Percentiles rank a stretch among this genome's conserved stretches.
phyloP scores from a whole-genome alignment of 92 coral and sea anemone species.

The Porites evermanni region DNA sequence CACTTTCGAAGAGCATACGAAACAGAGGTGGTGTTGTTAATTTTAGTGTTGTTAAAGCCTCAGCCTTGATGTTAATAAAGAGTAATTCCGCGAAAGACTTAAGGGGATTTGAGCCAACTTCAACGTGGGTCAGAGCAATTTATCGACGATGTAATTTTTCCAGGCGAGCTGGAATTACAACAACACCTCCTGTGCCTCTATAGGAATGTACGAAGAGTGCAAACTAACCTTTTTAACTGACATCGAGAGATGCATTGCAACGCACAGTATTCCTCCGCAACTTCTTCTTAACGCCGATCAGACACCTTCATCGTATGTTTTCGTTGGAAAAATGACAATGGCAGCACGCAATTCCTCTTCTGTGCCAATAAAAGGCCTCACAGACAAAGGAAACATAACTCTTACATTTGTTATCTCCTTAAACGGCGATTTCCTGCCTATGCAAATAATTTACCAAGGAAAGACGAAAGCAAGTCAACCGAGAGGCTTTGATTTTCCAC shows the following conservation, averaged over 20 bases:
- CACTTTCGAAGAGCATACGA: conserved; percentile 56
- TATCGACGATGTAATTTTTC: conserved; percentile 53
- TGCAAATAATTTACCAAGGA: conserved; percentile 28
- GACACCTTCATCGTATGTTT: conserved; percentile 51
- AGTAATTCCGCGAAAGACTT: conserved; percentile 58
- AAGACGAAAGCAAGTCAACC: conserved; percentile 42
- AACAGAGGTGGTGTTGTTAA: conserved; percentile 66
- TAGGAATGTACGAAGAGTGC: conserved; percentile 42
- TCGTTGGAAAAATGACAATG: conserved; percentile 58
- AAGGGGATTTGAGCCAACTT: conserved; percentile 65
- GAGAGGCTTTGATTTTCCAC: not conserved
- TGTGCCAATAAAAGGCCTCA: conserved; percentile 34
- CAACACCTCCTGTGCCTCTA: conserved; percentile 38
- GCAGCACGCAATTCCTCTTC: conserved; percentile 38
- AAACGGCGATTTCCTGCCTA: conserved; percentile 23
- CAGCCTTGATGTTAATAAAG: conserved; percentile 55
- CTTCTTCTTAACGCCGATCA: conserved; percentile 44
- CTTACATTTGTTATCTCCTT: not conserved
- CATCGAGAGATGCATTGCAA: conserved; percentile 22
- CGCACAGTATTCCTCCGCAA: conserved; percentile 19
- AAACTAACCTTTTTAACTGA: conserved; percentile 7
- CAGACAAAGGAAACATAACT: not conserved
- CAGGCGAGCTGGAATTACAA: conserved; percentile 31
- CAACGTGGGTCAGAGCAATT: conserved; percentile 60
- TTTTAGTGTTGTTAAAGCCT: conserved; percentile 51